phyloP scores from a whole-genome alignment of 2,113 vertebrate genomes.

The Cyphomyrus plagiostoma region DNA sequence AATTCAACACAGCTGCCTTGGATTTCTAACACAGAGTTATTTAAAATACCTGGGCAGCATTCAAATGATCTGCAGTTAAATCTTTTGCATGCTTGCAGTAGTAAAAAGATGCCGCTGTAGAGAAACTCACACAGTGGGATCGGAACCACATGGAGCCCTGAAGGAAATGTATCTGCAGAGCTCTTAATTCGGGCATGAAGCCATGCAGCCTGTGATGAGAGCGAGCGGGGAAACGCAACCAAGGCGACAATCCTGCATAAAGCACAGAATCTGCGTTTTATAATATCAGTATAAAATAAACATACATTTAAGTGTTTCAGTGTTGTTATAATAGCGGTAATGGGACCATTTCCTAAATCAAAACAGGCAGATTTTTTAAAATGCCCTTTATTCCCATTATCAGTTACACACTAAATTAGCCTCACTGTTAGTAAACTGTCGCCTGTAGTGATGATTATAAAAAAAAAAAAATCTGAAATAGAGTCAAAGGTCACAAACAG shows the following conservation, averaged over 20 bases:
- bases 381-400: background rate
- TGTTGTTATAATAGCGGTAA: background rate
- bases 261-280: background rate
- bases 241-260: background rate
- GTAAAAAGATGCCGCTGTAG: background rate
- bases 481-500: background rate
- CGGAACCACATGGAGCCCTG: background rate
- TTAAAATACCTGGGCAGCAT: background rate
- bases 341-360: background rate
- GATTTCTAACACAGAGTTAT: background rate
- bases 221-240: background rate
- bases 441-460: background rate
- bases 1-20: background rate
- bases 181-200: background rate
- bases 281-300: background rate
- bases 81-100: background rate
- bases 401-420: background rate
- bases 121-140: background rate
- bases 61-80: background rate
- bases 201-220: background rate
- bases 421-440: background rate
- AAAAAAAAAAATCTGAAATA: background rate
- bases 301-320: background rate
- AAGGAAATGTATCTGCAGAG: background rate
- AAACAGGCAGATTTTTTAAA: background rate